Conservation (phyloP, 2,888 invertebrate genomes). For the Melipona beecheii region DNA sequence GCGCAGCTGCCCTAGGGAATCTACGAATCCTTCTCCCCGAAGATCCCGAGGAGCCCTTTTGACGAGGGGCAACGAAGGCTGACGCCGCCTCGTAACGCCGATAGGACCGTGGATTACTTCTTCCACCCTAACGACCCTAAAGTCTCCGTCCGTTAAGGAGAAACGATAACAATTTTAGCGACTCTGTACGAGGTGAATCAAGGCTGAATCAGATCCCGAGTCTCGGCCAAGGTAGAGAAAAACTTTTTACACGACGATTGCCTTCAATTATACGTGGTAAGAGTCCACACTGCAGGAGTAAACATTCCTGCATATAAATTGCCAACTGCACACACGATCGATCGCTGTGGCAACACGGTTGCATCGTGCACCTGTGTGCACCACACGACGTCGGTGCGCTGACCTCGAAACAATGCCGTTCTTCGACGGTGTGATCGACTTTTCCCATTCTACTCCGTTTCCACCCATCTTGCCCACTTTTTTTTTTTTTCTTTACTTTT, state of each 20-base stretch:
- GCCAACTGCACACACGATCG: conserved; percentile 16
- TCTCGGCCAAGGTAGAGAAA: neutral
- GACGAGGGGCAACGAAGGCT: conserved; percentile 19
- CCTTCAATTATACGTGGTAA: neutral
- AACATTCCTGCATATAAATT: conserved; percentile 25
- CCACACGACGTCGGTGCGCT: conserved; percentile 14
- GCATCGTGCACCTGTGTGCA: conserved; percentile 27
- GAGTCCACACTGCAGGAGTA: neutral
- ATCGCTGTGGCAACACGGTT: conserved; percentile 11
- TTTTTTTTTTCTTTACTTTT: too few species aligned
- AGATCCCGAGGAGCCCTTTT: conserved; percentile 40
- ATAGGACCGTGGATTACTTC: conserved; percentile 39
- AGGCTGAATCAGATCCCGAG: neutral
- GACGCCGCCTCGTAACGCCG: conserved; percentile 38
- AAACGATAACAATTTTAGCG: conserved; percentile 19
- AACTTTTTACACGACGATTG: neutral
- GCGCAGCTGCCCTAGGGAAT: conserved; percentile 79
- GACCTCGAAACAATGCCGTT: conserved; percentile 46
- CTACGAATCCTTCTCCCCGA: conserved; percentile 54
- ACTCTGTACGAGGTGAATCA: too few species aligned
- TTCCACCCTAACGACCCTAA: conserved; percentile 12
- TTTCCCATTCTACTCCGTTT: conserved; percentile 7
- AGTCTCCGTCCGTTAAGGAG: conserved; percentile 2
- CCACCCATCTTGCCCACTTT: neutral
- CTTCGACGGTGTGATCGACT: conserved; percentile 25